Conservation (phyloP, 2,797 vertebrate species). For the Spinibarbus caldwelli region DNA sequence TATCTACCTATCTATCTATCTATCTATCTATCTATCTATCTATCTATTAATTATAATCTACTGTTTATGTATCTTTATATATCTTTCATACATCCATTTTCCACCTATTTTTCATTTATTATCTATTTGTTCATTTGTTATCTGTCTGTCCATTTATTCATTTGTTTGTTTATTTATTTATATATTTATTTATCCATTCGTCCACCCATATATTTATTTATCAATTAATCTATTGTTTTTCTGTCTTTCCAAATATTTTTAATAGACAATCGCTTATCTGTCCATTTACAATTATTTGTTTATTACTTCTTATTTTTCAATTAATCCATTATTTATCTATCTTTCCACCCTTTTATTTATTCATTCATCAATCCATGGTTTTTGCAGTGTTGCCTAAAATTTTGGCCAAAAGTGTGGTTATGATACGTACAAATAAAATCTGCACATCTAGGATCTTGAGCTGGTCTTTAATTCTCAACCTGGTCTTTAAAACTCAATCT, state of each 20-base stretch:
- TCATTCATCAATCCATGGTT: background rate
- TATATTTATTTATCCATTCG: too few relatives aligned
- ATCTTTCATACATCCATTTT: too few relatives aligned
- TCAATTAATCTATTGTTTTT: background rate
- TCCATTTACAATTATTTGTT: background rate
- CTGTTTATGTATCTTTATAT: too few relatives aligned
- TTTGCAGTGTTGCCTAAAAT: background rate
- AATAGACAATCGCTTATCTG: too few relatives aligned
- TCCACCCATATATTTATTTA: background rate
- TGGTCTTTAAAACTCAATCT: too few relatives aligned
- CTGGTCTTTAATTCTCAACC: background rate
- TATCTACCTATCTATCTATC: too few relatives aligned
- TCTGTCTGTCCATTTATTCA: background rate
- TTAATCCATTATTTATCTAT: background rate
- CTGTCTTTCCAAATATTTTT: background rate
- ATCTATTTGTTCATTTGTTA: too few relatives aligned
- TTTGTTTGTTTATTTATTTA: background rate
- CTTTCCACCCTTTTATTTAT: background rate
- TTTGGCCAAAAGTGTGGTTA: background rate
- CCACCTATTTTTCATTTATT: background rate
- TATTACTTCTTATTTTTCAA: background rate
- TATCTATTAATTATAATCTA: too few relatives aligned
- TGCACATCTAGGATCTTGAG: background rate
- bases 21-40: too few relatives aligned
- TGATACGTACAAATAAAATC: background rate